These are phyloP conservation scores for Ammodytes dubius DNA, from an alignment of 2,113 vertebrate species.

Conservation along the genomic window DNA sequence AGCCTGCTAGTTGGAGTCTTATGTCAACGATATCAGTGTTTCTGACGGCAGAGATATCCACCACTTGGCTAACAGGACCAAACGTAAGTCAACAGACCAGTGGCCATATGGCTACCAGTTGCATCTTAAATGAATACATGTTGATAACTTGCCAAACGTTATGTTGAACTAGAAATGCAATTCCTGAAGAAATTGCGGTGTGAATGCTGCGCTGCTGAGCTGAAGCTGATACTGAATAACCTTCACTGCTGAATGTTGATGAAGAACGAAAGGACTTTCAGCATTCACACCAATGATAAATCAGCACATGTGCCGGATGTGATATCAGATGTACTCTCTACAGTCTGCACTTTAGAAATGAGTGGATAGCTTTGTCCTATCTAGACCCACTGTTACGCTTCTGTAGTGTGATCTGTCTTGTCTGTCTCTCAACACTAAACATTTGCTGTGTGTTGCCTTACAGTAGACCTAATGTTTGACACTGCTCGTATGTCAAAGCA, in stretches of 20 bases:
- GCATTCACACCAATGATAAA: neutral
- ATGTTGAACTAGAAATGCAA: neutral
- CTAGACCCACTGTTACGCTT: neutral
- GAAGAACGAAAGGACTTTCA: no score
- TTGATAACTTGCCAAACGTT: neutral
- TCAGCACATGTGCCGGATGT: neutral
- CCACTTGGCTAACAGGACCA: no score
- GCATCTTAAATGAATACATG: neutral
- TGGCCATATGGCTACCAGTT: no score
- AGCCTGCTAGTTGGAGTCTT: no score
- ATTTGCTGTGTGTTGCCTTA: neutral
- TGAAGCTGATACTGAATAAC: no score
- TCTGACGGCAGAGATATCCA: no score
- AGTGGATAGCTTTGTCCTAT: neutral
- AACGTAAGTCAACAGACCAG: no score
- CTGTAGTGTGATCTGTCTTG: neutral
- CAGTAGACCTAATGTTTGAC: neutral
- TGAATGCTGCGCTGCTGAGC: no score
- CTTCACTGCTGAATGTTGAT: no score
- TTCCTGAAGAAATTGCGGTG: no score
- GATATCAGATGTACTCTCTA: neutral
- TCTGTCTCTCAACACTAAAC: neutral
- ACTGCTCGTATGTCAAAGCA: slow-evolving; percentile 18
- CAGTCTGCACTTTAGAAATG: neutral
- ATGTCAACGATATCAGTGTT: no score